Evolutionary conservation across 1,140 invertebrate species (phyloP), one percentile per base, ranked within the genome.

Genomic region (Brachionus sp.): DNA sequence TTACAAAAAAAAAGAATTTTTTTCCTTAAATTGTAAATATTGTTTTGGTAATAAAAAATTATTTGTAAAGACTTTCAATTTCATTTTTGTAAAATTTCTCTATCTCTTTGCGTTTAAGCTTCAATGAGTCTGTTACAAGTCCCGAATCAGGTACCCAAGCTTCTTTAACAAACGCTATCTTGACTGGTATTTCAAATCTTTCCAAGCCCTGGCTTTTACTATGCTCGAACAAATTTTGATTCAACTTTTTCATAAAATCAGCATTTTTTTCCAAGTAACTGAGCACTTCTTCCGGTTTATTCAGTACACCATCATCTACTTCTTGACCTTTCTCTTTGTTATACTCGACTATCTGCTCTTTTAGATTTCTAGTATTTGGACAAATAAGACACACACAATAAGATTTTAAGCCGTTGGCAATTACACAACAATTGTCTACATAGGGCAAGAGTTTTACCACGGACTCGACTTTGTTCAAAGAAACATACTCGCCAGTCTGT

Each of bases 131-230:
- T 12, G 97, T 98, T 5, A 92, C 95, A 13, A 98, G 91, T 50
- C 95, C 96, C 91, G 94, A 94, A 87, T 97, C 95, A 0, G 96
- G 95, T 0, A 95, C 95, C 97, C 97, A 98, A 53, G 94, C 92
- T 86, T 98, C 96, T 23, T 92, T 90, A 85, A 93, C 93, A n/a
- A 99, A 89, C 87, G 93, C 94, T 6, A 98, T 92, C 4, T 93
- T 95, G n/a, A 92, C 92, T 0, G 97, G 97, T 77, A 97, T 93
- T 90, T 98, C 96, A 88, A 94, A 96, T 86, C 93, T 94, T 87
- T 95, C 86, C 44, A 91, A 86, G 78, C 87, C 87, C 33, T 86
- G 87, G 87, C 84, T 25, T 12, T 35, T 35, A 35, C 80, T 66
- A 57, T 75, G 10, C 33, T 83, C 64, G 7, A 68, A 29, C 25